phyloP scores from a whole-genome alignment of 2,888 invertebrate species.

The Gerosis bhagava region DNA sequence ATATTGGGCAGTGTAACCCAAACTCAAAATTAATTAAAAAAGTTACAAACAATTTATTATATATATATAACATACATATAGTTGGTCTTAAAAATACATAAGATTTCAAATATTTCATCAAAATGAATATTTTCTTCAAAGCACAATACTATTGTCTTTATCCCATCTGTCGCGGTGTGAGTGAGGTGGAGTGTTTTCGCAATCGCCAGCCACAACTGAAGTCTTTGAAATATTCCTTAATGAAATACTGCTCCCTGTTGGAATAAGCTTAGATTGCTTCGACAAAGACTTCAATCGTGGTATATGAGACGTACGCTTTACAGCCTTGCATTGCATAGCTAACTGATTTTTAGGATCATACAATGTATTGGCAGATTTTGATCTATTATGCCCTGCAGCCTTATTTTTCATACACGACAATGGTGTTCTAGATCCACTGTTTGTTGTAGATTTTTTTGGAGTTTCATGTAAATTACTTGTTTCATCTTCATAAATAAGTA shows the following conservation, averaged over 20 bases:
- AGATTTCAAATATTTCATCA: too few relatives aligned
- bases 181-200: conserved; percentile 76
- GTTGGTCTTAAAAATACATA: conserved; percentile 10
- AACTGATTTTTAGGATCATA: conserved; percentile 56
- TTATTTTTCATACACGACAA: conserved; percentile 78
- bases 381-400: conserved; percentile 59
- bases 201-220: conserved; percentile 58
- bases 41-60: too few relatives aligned
- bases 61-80: conserved; percentile 1
- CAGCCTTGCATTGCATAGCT: conserved; percentile 43
- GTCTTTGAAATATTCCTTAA: conserved; percentile 60
- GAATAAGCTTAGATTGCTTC: conserved; percentile 49
- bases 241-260: conserved; percentile 57
- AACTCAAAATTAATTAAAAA: too few relatives aligned
- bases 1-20: too few relatives aligned
- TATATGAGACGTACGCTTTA: conserved; percentile 66
- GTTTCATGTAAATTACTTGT: conserved; percentile 48
- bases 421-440: conserved; percentile 68
- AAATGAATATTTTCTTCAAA: conserved; percentile 50
- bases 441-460: conserved; percentile 58
- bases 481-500: conserved; percentile 83
- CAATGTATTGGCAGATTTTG: conserved; percentile 70
- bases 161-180: conserved; percentile 76
- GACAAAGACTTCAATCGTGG: conserved; percentile 67
- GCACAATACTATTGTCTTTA: conserved; percentile 73